These are phyloP conservation scores for Cheumatopsyche charites DNA, from an alignment of 1,140 invertebrate species.

Conservation along the genomic window DNA sequence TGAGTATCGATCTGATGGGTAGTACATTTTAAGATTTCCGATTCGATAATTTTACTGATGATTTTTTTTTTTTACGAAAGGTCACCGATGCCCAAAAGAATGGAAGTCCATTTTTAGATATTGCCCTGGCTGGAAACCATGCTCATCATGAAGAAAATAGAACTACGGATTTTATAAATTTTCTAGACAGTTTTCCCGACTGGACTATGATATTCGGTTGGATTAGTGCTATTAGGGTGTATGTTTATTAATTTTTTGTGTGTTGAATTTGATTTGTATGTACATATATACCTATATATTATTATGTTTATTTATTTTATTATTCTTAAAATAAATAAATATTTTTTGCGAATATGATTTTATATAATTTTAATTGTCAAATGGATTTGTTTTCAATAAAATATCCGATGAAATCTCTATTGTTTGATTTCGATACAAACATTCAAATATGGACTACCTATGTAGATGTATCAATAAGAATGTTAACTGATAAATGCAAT, in stretches of 20 bases:
- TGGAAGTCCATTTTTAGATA: constrained; percentile 28
- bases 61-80: constrained; percentile 4
- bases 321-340: too few relatives aligned
- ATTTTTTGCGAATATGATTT: too few relatives aligned
- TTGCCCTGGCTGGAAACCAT: constrained; percentile 36
- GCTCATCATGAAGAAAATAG: constrained; percentile 29
- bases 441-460: too few relatives aligned
- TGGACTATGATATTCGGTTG: constrained; percentile 30
- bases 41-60: neutral
- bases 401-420: too few relatives aligned
- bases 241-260: constrained; percentile 7
- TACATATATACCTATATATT: neutral
- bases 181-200: constrained; percentile 26
- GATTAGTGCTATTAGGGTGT: constrained; percentile 35
- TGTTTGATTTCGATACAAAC: too few relatives aligned
- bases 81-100: constrained; percentile 3
- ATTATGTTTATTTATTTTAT: neutral
- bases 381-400: too few relatives aligned
- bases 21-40: neutral
- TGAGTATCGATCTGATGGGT: too few relatives aligned
- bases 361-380: too few relatives aligned
- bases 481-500: too few relatives aligned
- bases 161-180: constrained; percentile 29
- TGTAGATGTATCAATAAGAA: too few relatives aligned
- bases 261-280: neutral